A percentile compares a stretch with the other conserved stretches of the same genome.
phyloP scores from a whole-genome alignment of 2,797 vertebrate genomes.

The Cephalopachus bancanus region DNA sequence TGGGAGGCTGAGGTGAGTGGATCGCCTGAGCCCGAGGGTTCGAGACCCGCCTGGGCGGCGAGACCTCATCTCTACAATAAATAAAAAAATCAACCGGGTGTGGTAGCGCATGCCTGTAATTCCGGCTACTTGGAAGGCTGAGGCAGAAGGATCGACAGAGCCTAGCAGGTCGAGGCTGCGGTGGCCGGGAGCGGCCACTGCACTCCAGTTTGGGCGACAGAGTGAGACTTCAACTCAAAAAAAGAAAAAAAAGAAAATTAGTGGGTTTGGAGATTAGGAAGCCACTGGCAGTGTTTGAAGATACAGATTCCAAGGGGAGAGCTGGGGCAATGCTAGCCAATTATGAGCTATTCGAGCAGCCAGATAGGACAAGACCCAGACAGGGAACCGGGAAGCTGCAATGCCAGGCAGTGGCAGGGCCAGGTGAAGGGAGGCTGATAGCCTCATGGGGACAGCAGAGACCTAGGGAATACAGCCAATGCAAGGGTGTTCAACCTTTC shows the following conservation, averaged over 20 bases:
- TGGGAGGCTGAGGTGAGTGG: too few relatives aligned
- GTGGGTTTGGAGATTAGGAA: not conserved
- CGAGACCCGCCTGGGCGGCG: too few relatives aligned
- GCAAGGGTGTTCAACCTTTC: not conserved
- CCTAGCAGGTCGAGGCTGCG: too few relatives aligned
- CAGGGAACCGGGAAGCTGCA: not conserved
- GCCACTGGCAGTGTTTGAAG: not conserved
- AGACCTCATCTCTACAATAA: too few relatives aligned
- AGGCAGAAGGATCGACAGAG: too few relatives aligned
- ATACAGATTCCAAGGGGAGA: not conserved
- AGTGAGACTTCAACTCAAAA: too few relatives aligned
- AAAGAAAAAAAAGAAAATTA: not conserved
- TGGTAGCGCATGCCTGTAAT: too few relatives aligned
- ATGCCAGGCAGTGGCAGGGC: not conserved
- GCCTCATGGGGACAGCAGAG: not conserved
- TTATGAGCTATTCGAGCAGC: not conserved
- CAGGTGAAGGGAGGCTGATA: not conserved
- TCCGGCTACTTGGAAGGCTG: too few relatives aligned
- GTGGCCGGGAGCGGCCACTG: too few relatives aligned
- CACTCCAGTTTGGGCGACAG: too few relatives aligned
- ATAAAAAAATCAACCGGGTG: too few relatives aligned
- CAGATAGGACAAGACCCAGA: not conserved
- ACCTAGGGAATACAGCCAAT: not conserved
- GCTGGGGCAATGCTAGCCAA: not conserved
- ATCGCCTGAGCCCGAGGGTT: too few relatives aligned